phyloP scores from a whole-genome alignment of 2,888 invertebrate species.

The Lymantria monacha region DNA sequence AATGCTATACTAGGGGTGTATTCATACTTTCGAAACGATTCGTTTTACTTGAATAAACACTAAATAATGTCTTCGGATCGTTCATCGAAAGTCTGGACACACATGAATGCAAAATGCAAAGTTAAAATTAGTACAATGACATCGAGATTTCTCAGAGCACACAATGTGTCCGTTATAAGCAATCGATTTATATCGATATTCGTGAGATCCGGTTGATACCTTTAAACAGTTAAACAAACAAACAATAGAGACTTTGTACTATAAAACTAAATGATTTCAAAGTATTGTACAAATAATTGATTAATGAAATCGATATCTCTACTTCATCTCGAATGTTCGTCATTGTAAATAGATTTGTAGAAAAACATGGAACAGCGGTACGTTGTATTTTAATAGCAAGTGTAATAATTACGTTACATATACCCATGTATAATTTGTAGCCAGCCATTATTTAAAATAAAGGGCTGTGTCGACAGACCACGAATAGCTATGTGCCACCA shows the following conservation, averaged over 20 bases:
- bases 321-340: not conserved
- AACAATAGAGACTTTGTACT: conserved; percentile 55
- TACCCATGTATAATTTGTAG: not conserved
- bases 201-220: conserved; percentile 51
- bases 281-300: conserved; percentile 39
- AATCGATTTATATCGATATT: conserved; percentile 54
- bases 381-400: not conserved
- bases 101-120: not conserved
- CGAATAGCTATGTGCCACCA: too few species aligned
- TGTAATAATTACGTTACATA: not conserved
- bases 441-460: too few species aligned
- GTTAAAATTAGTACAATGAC: conserved; percentile 20
- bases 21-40: conserved; percentile 5
- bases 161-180: conserved; percentile 58
- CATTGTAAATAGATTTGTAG: not conserved
- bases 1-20: conserved; percentile 5
- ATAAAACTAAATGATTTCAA: conserved; percentile 35
- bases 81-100: not conserved
- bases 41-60: not conserved
- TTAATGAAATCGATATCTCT: conserved; percentile 10
- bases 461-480: too few species aligned
- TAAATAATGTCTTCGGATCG: not conserved
- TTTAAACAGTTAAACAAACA: conserved; percentile 19
- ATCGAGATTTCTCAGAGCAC: not conserved
- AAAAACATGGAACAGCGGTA: not conserved